Conservation (phyloP, 2,888 invertebrate species). For the Eupithecia exiguata region DNA sequence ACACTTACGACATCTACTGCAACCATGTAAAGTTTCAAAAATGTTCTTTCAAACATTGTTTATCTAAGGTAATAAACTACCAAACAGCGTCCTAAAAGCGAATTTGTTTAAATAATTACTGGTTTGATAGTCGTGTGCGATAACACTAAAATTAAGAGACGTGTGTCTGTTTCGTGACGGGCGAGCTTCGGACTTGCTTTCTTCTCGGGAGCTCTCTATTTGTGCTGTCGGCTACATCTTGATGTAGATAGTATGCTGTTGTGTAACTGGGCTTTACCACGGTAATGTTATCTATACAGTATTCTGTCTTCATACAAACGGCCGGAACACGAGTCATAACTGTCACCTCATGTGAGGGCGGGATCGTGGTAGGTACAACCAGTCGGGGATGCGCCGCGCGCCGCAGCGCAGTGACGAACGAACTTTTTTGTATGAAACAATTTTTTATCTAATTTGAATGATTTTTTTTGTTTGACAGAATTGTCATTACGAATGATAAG, state of each 20-base stretch:
- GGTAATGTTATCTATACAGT: too few relatives aligned
- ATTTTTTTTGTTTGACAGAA: too few relatives aligned
- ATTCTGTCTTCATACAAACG: too few relatives aligned
- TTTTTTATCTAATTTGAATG: too few relatives aligned
- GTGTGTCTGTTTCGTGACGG: constrained; percentile 62
- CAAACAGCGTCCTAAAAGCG: constrained; percentile 41
- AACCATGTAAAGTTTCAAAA: neutral
- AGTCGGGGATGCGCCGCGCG: too few relatives aligned
- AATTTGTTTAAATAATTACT: constrained; percentile 69
- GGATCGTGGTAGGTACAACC: too few relatives aligned
- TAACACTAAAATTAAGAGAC: constrained; percentile 74
- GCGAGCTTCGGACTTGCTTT: constrained; percentile 50
- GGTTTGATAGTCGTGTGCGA: constrained; percentile 71
- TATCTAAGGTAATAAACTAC: constrained; percentile 3
- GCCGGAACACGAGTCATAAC: too few relatives aligned
- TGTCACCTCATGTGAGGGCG: too few relatives aligned
- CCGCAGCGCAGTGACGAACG: too few relatives aligned
- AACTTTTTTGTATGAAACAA: too few relatives aligned
- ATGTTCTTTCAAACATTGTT: constrained; percentile 1
- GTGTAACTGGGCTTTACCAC: constrained; percentile 26
- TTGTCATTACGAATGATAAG: too few relatives aligned
- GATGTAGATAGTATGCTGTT: constrained; percentile 43
- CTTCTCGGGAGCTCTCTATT: constrained; percentile 43
- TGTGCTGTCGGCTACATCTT: constrained; percentile 46
- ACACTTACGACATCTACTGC: too few relatives aligned